A percentile compares a stretch with the other conserved stretches of the same genome.
Conservation (phyloP, 2,797 vertebrate species). For the Schizothorax lantsangensis region DNA sequence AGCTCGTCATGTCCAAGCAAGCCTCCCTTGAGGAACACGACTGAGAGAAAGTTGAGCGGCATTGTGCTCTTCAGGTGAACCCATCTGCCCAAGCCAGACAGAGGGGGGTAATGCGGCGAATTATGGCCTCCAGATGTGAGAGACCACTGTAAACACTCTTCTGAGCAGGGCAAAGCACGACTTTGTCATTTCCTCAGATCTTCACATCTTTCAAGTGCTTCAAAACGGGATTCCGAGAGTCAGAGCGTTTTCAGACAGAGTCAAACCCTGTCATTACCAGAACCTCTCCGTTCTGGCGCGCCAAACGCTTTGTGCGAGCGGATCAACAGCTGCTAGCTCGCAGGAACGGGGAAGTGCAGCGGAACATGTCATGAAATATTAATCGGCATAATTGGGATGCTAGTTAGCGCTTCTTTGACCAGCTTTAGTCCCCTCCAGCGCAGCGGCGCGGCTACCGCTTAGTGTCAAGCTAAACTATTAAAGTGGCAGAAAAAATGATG, state of each 20-base stretch:
- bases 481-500: conserved; percentile 37
- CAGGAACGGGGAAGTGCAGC: conserved; percentile 42
- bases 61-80: conserved; percentile 51
- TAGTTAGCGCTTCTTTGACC: conserved; percentile 54
- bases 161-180: conserved; percentile 17
- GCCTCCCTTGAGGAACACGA: conserved; percentile 14
- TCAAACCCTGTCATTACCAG: conserved; percentile 47
- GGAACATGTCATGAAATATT: conserved; percentile 65
- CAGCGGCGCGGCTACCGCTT: conserved; percentile 29
- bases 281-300: conserved; percentile 38
- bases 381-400: conserved; percentile 58
- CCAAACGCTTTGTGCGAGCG: conserved; percentile 23
- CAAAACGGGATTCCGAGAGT: conserved; percentile 27
- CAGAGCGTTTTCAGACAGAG: conserved; percentile 4
- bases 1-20: not conserved
- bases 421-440: conserved; percentile 39
- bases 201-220: conserved; percentile 8
- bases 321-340: conserved; percentile 49
- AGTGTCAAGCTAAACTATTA: conserved; percentile 61
- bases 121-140: conserved; percentile 63
- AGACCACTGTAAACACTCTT: conserved; percentile 59
- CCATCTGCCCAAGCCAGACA: conserved; percentile 4
- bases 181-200: conserved; percentile 34
- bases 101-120: conserved; percentile 21
- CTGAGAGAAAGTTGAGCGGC: not conserved